phyloP scores from a whole-genome alignment of 2,797 vertebrate species.

The Scolopax bukidnonensis region DNA sequence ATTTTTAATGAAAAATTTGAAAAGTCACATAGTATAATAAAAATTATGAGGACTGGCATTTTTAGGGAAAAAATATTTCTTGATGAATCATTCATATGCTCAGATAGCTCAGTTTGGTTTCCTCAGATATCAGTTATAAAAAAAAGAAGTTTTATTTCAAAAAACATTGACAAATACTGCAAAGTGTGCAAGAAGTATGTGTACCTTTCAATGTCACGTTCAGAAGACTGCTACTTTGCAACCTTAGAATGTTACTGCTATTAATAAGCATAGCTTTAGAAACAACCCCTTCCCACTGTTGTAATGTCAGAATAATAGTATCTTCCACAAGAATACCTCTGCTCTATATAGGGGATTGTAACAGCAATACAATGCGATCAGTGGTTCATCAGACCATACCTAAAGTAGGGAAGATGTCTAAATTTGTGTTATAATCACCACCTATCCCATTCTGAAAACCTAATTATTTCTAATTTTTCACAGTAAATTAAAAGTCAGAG shows the following conservation, averaged over 20 bases:
- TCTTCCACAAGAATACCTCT: background rate
- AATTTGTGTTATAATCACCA: background rate
- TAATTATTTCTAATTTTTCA: background rate
- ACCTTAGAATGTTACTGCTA: background rate
- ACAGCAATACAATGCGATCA: accelerated
- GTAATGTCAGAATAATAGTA: background rate
- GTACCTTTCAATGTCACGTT: background rate
- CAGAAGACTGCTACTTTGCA: background rate
- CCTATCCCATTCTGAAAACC: background rate
- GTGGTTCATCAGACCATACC: background rate
- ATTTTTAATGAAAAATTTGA: background rate
- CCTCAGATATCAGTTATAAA: background rate
- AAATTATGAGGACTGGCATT: background rate
- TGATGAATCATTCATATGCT: background rate
- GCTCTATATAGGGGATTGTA: background rate
- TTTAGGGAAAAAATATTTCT: background rate
- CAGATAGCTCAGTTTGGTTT: background rate
- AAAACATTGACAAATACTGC: background rate
- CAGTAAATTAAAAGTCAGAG: background rate
- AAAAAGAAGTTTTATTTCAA: background rate
- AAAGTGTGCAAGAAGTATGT: background rate
- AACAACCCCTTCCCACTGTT: accelerated
- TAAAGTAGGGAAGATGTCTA: background rate
- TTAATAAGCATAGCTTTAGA: background rate
- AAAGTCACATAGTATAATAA: background rate